These are phyloP conservation scores for Oryzias javanicus DNA, from an alignment of 2,113 vertebrate genomes.

Conservation along the genomic window DNA sequence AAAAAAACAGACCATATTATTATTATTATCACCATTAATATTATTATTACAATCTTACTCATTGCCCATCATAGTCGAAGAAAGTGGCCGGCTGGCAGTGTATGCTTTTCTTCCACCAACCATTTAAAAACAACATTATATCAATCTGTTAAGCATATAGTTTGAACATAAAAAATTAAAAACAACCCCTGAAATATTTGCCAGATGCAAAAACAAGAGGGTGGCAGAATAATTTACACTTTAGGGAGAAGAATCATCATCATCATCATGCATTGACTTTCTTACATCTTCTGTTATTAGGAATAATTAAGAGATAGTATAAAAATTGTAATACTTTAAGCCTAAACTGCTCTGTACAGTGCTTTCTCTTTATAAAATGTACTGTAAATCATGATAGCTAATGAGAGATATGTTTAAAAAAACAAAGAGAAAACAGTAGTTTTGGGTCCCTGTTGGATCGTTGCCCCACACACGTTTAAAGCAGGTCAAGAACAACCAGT, in stretches of 20 bases:
- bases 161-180: slow-evolving; percentile 44
- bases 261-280: slow-evolving; percentile 88
- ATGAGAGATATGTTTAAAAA: slow-evolving; percentile 77
- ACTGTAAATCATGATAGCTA: slow-evolving; percentile 67
- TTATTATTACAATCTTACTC: slow-evolving; percentile 85
- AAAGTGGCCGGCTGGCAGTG: slow-evolving; percentile 64
- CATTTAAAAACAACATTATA: slow-evolving; percentile 36
- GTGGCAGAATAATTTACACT: slow-evolving; percentile 94
- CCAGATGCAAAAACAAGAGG: slow-evolving; percentile 80
- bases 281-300: slow-evolving; percentile 97
- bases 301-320: slow-evolving; percentile 86
- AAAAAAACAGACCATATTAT: slow-evolving; percentile 53
- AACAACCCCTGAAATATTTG: slow-evolving; percentile 84
- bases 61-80: slow-evolving; percentile 78
- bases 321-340: slow-evolving; percentile 90
- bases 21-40: slow-evolving; percentile 74
- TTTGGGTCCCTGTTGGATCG: slow-evolving; percentile 84
- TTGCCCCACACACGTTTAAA: slow-evolving; percentile 68
- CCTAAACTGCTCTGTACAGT: slow-evolving; percentile 91
- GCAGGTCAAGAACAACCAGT: slow-evolving; percentile 68
- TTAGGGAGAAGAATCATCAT: slow-evolving; percentile 72
- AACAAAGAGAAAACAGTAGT: slow-evolving; percentile 76
- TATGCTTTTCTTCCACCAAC: slow-evolving; percentile 60
- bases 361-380: slow-evolving; percentile 84
- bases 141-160: slow-evolving; percentile 49